phyloP scores from a whole-genome alignment of 35 echinoderm and acorn worm genomes.

The Acanthaster planci region DNA sequence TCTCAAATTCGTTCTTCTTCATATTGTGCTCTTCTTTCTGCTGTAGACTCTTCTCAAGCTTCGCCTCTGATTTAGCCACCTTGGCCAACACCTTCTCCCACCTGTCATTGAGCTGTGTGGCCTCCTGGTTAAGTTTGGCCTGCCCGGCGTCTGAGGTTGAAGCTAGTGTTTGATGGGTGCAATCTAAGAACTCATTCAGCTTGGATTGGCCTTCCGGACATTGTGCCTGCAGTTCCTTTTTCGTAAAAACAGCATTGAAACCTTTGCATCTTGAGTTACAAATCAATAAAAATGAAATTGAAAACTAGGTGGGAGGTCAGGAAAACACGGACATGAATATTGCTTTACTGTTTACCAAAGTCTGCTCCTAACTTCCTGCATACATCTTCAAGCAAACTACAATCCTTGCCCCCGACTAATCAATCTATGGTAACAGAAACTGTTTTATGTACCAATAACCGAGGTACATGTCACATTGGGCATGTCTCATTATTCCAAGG shows the following conservation, averaged over 20 bases:
- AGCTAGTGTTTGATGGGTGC: constrained; percentile 34
- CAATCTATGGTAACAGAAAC: too few species aligned
- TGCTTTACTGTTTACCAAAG: too few species aligned
- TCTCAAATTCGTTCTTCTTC: constrained; percentile 18
- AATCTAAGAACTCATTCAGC: constrained; percentile 43
- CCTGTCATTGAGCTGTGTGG: constrained; percentile 12
- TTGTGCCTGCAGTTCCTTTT: constrained; percentile 39
- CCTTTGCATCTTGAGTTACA: neutral
- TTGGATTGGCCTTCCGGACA: constrained; percentile 33
- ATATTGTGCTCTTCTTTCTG: constrained; percentile 41
- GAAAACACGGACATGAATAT: too few species aligned
- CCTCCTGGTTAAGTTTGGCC: constrained; percentile 29
- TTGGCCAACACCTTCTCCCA: constrained; percentile 30
- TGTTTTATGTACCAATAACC: too few species aligned
- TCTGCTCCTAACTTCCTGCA: too few species aligned
- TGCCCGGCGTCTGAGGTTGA: constrained; percentile 56
- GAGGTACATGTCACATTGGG: too few species aligned
- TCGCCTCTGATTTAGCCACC: constrained; percentile 31
- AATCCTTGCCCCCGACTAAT: too few species aligned
- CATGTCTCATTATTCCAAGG: too few species aligned
- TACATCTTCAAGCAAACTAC: too few species aligned
- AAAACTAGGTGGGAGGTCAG: too few species aligned
- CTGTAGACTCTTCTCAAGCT: constrained; percentile 29
- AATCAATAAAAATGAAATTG: neutral
- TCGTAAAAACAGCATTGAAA: constrained; percentile 2